Evolutionary conservation across 2,888 invertebrate species (phyloP).

Genomic region (Chaitophorus viminalis): DNA sequence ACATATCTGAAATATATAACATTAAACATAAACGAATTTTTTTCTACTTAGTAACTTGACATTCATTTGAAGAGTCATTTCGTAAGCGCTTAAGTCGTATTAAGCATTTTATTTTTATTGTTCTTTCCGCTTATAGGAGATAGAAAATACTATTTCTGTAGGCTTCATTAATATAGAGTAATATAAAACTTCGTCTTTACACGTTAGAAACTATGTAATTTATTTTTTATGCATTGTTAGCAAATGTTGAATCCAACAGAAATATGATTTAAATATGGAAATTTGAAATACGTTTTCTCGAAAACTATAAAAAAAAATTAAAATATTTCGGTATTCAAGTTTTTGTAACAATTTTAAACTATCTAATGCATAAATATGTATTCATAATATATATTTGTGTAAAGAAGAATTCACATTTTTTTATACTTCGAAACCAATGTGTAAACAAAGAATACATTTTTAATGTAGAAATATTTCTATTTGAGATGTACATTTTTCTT

Average conservation of each 20-base stretch:
- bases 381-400: too few species aligned
- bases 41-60: not conserved
- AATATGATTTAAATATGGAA: not conserved
- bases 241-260: not conserved
- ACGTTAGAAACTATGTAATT: not conserved
- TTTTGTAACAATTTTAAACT: too few species aligned
- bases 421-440: too few species aligned
- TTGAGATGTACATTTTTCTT: too few species aligned
- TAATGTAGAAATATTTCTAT: too few species aligned
- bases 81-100: not conserved
- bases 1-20: too few species aligned
- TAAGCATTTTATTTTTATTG: constrained; percentile 12
- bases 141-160: not conserved
- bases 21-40: not conserved
- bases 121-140: not conserved
- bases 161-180: not conserved
- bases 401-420: too few species aligned
- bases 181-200: not conserved
- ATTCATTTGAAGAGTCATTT: constrained; percentile 2
- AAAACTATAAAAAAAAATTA: not conserved
- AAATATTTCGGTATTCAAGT: not conserved
- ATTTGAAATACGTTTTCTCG: not conserved
- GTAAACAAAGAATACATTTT: too few species aligned
- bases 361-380: too few species aligned
- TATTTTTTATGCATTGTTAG: too few species aligned